Conservation (phyloP, 2,888 invertebrate species). For the Amphimallon solstitiale region DNA sequence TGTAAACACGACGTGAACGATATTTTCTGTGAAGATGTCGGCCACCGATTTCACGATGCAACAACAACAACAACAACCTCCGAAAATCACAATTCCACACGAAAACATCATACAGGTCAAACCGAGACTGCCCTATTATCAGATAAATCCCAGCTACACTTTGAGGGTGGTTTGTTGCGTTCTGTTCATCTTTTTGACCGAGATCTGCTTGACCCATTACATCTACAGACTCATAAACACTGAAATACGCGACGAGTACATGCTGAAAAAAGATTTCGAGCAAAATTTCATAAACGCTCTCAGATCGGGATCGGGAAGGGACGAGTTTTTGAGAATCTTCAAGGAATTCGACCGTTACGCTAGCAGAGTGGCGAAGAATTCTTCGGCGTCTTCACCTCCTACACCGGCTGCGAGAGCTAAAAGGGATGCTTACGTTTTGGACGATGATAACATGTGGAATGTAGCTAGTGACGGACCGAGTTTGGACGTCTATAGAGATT, state of each 20-base stretch:
- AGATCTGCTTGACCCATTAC: slow-evolving; percentile 61
- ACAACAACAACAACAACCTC: slow-evolving; percentile 13
- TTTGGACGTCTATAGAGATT: slow-evolving; percentile 35
- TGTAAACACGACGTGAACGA: slow-evolving; percentile 22
- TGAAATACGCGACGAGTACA: slow-evolving; percentile 58
- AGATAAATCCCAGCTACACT: slow-evolving; percentile 59
- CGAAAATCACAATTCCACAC: slow-evolving; percentile 23
- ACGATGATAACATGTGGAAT: slow-evolving; percentile 54
- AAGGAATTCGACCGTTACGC: slow-evolving; percentile 47
- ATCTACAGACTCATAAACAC: slow-evolving; percentile 59
- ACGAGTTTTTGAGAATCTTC: slow-evolving; percentile 55
- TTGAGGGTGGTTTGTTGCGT: slow-evolving; percentile 61
- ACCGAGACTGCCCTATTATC: slow-evolving; percentile 42
- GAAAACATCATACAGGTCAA: slow-evolving; percentile 19
- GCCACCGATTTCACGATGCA: slow-evolving; percentile 5
- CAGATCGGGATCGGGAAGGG: slow-evolving; percentile 50
- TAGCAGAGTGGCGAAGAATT: slow-evolving; percentile 34
- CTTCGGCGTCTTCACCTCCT: not conserved
- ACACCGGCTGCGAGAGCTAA: slow-evolving; percentile 38
- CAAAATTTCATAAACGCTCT: slow-evolving; percentile 55
- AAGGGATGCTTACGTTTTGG: slow-evolving; percentile 46
- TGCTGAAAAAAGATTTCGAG: slow-evolving; percentile 55
- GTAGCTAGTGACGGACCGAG: slow-evolving; percentile 39
- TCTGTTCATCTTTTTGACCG: slow-evolving; percentile 59
- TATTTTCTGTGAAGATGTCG: slow-evolving; percentile 7